Conservation (phyloP, 2,113 vertebrate species). For the Microtus ochrogaster region DNA sequence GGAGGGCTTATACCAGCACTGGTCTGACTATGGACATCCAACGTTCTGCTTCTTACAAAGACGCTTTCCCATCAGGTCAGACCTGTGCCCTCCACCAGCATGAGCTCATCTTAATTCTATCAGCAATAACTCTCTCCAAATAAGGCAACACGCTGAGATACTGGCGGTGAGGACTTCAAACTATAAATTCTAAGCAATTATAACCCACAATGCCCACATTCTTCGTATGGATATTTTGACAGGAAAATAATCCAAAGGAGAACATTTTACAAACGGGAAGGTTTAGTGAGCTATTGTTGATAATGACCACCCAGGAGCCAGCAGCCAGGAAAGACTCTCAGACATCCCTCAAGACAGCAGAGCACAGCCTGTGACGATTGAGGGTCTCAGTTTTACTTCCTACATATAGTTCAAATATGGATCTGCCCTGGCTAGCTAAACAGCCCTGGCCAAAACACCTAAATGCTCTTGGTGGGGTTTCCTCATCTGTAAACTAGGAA, state of each 20-base stretch:
- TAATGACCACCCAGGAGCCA: slow-evolving; percentile 6
- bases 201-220: neutral
- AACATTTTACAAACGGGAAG: slow-evolving; percentile 2
- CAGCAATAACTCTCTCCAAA: neutral
- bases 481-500: neutral
- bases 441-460: neutral
- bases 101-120: neutral
- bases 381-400: neutral
- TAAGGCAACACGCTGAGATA: neutral
- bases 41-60: neutral
- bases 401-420: neutral
- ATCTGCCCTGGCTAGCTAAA: neutral
- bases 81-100: neutral
- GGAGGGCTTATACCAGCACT: neutral
- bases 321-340: neutral
- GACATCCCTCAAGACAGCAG: neutral
- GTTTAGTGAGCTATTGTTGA: neutral
- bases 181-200: neutral
- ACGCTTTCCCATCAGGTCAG: neutral
- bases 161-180: neutral
- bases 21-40: neutral
- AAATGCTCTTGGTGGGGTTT: slow-evolving; percentile 22
- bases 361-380: accelerated
- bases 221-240: neutral
- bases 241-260: slow-evolving; percentile 37